Conservation (phyloP, 2,888 invertebrate species). For the Papilio protenor region DNA sequence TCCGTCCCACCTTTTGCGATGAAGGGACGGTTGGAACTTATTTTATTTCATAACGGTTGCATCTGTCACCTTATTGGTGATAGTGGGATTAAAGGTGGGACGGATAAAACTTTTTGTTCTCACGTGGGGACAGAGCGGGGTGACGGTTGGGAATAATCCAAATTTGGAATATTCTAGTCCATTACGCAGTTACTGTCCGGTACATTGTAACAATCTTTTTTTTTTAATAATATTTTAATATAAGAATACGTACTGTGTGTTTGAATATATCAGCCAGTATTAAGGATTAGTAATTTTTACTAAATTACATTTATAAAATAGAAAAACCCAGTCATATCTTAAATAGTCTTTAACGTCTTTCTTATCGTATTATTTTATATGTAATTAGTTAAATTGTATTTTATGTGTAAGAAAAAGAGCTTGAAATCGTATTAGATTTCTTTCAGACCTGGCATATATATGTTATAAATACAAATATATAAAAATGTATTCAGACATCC, state of each 20-base stretch:
- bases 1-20: too few relatives aligned
- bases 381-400: constrained; percentile 18
- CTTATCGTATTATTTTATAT: constrained; percentile 2
- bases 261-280: constrained; percentile 1
- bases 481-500: too few relatives aligned
- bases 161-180: neutral
- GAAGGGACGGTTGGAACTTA: too few relatives aligned
- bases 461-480: neutral
- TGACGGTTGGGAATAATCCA: too few relatives aligned
- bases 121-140: too few relatives aligned
- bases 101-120: too few relatives aligned
- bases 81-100: too few relatives aligned
- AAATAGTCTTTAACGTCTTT: neutral
- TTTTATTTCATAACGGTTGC: too few relatives aligned
- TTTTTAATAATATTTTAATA: neutral
- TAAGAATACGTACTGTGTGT: neutral
- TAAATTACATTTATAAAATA: neutral
- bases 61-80: too few relatives aligned
- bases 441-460: constrained; percentile 2
- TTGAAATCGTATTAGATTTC: constrained; percentile 8
- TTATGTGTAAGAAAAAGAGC: constrained; percentile 11
- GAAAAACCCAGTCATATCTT: neutral
- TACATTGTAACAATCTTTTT: neutral
- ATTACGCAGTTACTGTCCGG: neutral
- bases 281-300: constrained; percentile 9